phyloP scores from a whole-genome alignment of 2,797 vertebrate species.

The Oreochromis mossambicus region DNA sequence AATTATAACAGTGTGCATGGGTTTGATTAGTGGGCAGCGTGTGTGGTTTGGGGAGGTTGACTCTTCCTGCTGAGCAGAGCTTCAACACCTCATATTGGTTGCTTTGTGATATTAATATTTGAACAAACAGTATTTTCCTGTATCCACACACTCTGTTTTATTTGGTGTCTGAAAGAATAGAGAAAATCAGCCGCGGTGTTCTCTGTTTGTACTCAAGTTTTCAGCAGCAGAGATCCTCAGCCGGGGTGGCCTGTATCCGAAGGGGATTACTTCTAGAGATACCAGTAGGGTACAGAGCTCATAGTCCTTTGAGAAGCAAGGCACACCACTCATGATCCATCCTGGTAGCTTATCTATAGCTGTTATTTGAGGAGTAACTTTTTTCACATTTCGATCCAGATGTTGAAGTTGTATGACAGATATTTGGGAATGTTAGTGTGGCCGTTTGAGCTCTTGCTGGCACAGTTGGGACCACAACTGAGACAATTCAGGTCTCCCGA shows the following conservation, averaged over 20 bases:
- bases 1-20: constrained; percentile 16
- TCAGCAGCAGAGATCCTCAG: not conserved
- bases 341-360: not conserved
- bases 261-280: not conserved
- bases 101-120: constrained; percentile 30
- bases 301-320: not conserved
- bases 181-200: not conserved
- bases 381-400: not conserved
- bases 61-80: constrained; percentile 36
- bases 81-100: constrained; percentile 23
- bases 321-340: not conserved
- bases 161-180: not conserved
- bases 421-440: not conserved
- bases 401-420: not conserved
- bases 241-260: not conserved
- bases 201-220: not conserved
- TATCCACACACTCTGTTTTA: constrained; percentile 7
- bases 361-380: not conserved
- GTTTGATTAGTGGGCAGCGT: constrained; percentile 38
- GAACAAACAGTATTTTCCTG: constrained; percentile 19
- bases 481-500: not conserved
- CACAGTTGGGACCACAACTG: no score
- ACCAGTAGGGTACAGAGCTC: not conserved
- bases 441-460: not conserved
- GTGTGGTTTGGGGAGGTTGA: constrained; percentile 33